Conservation (phyloP, 1,140 invertebrate genomes). For the Arion vulgaris region DNA sequence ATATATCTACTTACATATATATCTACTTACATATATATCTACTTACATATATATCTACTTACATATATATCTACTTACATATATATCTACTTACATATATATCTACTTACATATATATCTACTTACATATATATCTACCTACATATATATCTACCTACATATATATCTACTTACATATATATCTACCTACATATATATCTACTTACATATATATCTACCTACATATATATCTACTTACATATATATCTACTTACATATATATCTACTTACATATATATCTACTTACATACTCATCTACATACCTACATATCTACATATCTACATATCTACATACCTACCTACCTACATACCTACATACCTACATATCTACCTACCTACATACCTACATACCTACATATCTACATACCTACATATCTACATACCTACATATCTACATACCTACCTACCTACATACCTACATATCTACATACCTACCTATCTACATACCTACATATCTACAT, state of each 20-base stretch:
- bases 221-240: neutral
- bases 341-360: slow-evolving; percentile 14
- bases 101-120: neutral
- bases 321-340: no score
- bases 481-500: slow-evolving; percentile 12
- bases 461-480: slow-evolving; percentile 20
- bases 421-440: slow-evolving; percentile 9
- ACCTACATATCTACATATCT: neutral
- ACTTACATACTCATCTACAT: slow-evolving; percentile 6
- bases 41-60: neutral
- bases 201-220: slow-evolving; percentile 11
- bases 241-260: no score
- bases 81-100: neutral
- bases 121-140: neutral
- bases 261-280: slow-evolving; percentile 17
- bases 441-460: no score
- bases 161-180: no score
- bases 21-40: neutral
- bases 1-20: neutral
- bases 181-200: slow-evolving; percentile 19
- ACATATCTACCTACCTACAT: neutral
- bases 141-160: slow-evolving; percentile 3
- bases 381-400: no score
- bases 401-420: slow-evolving; percentile 13
- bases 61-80: neutral